phyloP scores from a whole-genome alignment of 2,888 invertebrate species.

The Deroplatys truncata region DNA sequence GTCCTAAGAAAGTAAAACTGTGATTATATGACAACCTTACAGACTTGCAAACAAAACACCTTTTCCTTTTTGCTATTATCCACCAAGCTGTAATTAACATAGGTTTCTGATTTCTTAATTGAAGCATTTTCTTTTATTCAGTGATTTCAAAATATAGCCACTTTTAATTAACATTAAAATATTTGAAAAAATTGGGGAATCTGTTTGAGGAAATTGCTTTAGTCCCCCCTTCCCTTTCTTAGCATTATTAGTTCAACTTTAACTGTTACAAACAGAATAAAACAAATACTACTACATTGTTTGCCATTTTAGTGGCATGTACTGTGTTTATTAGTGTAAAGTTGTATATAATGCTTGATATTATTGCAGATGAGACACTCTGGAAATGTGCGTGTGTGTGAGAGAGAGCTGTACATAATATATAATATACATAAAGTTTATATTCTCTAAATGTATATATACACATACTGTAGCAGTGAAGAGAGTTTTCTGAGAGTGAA shows the following conservation, averaged over 20 bases:
- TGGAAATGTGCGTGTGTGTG: not conserved
- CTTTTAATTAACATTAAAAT: not conserved
- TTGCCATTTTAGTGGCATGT: not conserved
- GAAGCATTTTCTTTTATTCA: not conserved
- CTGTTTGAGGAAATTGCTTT: not conserved
- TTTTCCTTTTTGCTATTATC: not conserved
- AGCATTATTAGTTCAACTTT: not conserved
- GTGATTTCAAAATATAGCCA: not conserved
- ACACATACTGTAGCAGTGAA: not conserved
- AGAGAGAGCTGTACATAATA: not conserved
- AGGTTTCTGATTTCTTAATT: not conserved
- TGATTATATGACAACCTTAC: not conserved
- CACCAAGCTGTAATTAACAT: not conserved
- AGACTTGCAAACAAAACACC: not conserved
- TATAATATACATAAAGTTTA: conserved; percentile 1
- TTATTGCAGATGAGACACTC: not conserved
- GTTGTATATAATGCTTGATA: not conserved
- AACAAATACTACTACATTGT: not conserved
- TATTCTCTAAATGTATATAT: conserved; percentile 6
- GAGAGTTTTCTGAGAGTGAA: not conserved
- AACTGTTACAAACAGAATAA: not conserved
- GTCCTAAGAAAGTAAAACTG: not conserved
- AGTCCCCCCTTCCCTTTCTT: not conserved
- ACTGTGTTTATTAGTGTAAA: not conserved
- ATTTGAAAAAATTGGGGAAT: not conserved